Percentiles rank a stretch among this genome's conserved stretches.
Evolutionary conservation across 2,113 vertebrate species (phyloP).

Genomic region (Ailuropoda melanoleuca): DNA sequence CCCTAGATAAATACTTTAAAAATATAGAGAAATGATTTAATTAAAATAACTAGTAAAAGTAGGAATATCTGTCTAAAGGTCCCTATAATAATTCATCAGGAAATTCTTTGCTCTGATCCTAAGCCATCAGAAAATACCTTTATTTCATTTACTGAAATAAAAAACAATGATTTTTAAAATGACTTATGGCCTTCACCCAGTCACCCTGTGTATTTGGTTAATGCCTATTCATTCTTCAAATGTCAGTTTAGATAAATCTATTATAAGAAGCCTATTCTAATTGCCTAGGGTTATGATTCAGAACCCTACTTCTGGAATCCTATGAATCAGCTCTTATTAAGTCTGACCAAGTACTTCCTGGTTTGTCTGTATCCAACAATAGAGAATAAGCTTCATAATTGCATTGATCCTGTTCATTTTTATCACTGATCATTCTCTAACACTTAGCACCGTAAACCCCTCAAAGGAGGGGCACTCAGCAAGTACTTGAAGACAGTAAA

Average conservation of each 20-base stretch:
- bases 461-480: not conserved
- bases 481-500: not conserved
- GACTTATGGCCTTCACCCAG: not conserved
- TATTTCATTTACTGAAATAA: not conserved
- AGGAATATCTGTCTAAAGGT: not conserved
- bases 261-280: not conserved
- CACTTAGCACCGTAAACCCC: not conserved
- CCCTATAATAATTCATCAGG: not conserved
- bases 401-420: not conserved
- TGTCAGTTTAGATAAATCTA: not conserved
- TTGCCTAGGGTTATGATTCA: not conserved
- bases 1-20: not conserved
- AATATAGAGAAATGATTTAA: not conserved
- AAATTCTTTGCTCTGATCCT: not conserved
- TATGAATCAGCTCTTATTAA: not conserved
- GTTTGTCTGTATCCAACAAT: not conserved
- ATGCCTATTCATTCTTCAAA: not conserved
- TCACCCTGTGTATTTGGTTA: not conserved
- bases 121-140: not conserved
- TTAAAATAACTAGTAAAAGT: conserved; percentile 21
- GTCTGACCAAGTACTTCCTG: not conserved
- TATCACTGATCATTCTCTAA: not conserved
- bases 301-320: not conserved
- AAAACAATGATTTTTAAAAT: not conserved
- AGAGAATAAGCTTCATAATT: not conserved